Percentiles rank a stretch among this genome's conserved stretches.
phyloP scores from a whole-genome alignment of 2,797 vertebrate species.

The Echeneis naucrates region DNA sequence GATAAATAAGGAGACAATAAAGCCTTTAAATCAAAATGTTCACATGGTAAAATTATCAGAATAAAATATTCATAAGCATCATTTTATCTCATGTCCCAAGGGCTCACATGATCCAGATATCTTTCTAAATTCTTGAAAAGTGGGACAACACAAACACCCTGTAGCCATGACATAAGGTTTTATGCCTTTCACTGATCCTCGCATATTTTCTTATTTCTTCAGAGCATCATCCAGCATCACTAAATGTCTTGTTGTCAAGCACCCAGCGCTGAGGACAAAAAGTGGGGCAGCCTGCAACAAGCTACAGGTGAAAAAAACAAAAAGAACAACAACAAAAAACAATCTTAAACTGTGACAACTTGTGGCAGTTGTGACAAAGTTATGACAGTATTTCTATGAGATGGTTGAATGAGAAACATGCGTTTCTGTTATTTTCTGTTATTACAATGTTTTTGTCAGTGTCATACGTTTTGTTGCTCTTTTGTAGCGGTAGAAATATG shows the following conservation, averaged over 20 bases:
- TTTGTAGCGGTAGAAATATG: no score
- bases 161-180: not conserved
- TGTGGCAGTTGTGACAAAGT: no score
- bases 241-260: constrained; percentile 83
- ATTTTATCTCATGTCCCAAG: not conserved
- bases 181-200: not conserved
- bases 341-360: not conserved
- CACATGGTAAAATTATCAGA: not conserved
- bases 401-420: no score
- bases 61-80: not conserved
- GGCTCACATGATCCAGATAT: not conserved
- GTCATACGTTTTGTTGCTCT: no score
- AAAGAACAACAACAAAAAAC: no score
- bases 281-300: constrained; percentile 71
- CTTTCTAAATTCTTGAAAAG: not conserved
- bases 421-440: no score
- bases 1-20: not conserved
- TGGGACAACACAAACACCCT: not conserved
- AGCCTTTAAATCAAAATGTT: not conserved
- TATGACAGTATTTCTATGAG: not conserved
- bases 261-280: constrained; percentile 70
- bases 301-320: constrained; percentile 76
- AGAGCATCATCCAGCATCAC: constrained; percentile 74
- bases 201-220: constrained; percentile 2
- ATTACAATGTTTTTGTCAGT: no score